These are phyloP conservation scores for Drosophila kuntzei DNA, from an alignment of 2,888 invertebrate genomes.

Conservation along the genomic window DNA sequence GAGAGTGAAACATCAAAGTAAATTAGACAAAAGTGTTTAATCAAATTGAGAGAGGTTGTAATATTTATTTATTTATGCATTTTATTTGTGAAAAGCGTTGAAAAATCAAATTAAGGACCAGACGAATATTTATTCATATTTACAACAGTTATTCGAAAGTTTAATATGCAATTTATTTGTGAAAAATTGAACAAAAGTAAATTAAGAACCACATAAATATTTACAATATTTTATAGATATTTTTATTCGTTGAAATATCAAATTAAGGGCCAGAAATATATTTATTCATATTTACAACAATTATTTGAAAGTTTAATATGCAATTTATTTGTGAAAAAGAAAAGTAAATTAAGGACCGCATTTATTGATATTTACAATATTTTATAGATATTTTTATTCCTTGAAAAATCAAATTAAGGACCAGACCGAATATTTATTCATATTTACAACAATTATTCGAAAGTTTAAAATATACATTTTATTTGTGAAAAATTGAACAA, in stretches of 20 bases:
- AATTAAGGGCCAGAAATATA: background rate
- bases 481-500: background rate
- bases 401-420: too few species aligned
- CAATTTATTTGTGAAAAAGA: too few species aligned
- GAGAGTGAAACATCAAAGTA: slow-evolving; percentile 32
- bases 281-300: background rate
- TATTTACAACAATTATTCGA: too few species aligned
- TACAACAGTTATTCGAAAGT: background rate
- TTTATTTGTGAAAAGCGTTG: background rate
- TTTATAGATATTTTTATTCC: too few species aligned
- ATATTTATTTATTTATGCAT: slow-evolving; percentile 14
- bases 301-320: background rate
- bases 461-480: too few species aligned
- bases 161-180: background rate
- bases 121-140: background rate
- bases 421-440: too few species aligned
- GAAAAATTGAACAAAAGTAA: background rate
- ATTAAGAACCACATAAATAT: background rate
- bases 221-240: background rate
- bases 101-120: background rate
- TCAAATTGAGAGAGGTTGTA: slow-evolving; percentile 26
- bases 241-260: background rate
- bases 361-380: too few species aligned
- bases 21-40: slow-evolving; percentile 45
- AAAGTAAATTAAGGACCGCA: too few species aligned